A percentile compares a stretch with the other conserved stretches of the same genome.
These are phyloP conservation scores for Lagopus muta DNA, from an alignment of 2,113 vertebrate genomes.

Conservation along the genomic window DNA sequence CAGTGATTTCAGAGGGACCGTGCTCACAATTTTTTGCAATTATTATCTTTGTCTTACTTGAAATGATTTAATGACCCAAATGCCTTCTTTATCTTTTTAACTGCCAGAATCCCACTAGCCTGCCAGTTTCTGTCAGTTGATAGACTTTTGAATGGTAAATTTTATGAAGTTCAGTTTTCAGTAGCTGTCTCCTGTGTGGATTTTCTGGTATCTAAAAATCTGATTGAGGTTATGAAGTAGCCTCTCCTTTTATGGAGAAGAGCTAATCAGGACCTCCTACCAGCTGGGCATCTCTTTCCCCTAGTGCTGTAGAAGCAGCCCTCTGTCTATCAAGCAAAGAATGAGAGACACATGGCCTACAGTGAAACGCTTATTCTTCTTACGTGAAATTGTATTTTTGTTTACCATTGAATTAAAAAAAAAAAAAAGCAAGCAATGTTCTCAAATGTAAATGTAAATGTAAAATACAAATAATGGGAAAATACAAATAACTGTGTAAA, in stretches of 20 bases:
- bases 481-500: not conserved
- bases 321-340: not conserved
- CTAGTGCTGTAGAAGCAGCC: not conserved
- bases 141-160: constrained; percentile 1
- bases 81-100: not conserved
- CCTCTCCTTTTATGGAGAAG: not conserved
- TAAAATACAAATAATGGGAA: not conserved
- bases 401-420: not conserved
- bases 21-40: not conserved
- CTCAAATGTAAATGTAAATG: not conserved
- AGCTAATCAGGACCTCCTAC: not conserved
- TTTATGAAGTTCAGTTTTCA: constrained; percentile 53
- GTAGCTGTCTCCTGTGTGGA: not conserved
- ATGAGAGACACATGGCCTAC: not conserved
- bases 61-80: not conserved
- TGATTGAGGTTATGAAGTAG: not conserved
- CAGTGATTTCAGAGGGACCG: not conserved
- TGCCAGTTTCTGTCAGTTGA: not conserved
- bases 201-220: constrained; percentile 48
- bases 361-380: not conserved
- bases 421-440: not conserved
- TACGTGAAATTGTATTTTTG: not conserved
- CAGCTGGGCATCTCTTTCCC: not conserved
- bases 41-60: not conserved
- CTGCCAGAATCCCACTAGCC: not conserved